Conservation (phyloP, 2,888 invertebrate genomes). For the Trypoxylon attenuatum region DNA sequence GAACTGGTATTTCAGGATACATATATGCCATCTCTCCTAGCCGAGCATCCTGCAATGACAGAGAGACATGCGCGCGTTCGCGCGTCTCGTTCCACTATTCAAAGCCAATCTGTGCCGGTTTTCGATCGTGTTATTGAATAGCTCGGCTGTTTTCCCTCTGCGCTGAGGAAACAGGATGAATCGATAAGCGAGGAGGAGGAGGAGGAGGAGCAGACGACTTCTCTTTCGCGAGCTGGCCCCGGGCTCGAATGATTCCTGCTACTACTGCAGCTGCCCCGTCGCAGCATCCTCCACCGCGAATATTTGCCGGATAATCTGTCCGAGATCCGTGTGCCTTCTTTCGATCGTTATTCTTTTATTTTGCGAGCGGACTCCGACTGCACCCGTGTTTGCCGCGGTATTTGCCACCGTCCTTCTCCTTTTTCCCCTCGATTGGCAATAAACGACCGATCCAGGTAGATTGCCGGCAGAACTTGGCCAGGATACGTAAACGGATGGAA, state of each 20-base stretch:
- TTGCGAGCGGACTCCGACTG: background rate
- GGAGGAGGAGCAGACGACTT: too few relatives aligned
- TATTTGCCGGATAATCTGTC: constrained; percentile 32
- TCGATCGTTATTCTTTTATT: background rate
- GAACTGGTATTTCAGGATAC: too few relatives aligned
- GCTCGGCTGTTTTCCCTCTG: constrained; percentile 14
- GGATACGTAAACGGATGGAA: constrained; percentile 38
- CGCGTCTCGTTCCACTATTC: background rate
- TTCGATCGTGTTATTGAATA: constrained; percentile 1
- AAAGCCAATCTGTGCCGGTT: background rate
- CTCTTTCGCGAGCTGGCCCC: too few relatives aligned
- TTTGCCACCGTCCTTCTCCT: constrained; percentile 10
- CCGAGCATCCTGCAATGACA: too few relatives aligned
- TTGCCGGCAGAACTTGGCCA: constrained; percentile 21
- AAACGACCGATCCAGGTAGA: constrained; percentile 40
- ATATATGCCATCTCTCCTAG: too few relatives aligned
- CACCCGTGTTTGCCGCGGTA: too few relatives aligned
- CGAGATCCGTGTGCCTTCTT: too few relatives aligned
- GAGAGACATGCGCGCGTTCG: too few relatives aligned
- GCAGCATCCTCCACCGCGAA: constrained; percentile 44
- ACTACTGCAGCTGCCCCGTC: constrained; percentile 25
- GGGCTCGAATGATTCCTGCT: too few relatives aligned
- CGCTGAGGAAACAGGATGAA: constrained; percentile 33
- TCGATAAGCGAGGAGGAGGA: constrained; percentile 32
- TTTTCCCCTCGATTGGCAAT: constrained; percentile 19